These are phyloP conservation scores for Euplexia lucipara DNA, from an alignment of 2,888 invertebrate genomes.

Conservation along the genomic window DNA sequence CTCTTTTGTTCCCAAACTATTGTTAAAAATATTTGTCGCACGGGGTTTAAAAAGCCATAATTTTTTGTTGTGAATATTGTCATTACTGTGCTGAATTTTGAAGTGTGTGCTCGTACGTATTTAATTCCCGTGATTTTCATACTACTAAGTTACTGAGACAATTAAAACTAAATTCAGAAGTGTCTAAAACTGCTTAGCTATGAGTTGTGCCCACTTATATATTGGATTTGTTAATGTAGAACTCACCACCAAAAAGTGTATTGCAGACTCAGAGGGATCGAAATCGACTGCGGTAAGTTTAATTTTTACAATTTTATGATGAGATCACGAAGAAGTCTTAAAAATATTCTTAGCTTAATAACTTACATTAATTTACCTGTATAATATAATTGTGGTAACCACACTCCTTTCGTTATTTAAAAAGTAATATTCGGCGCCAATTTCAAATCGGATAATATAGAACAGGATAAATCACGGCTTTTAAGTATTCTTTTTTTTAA, in stretches of 20 bases:
- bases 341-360: slow-evolving; percentile 8
- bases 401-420: slow-evolving; percentile 8
- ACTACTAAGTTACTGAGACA: slow-evolving; percentile 7
- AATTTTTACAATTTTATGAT: slow-evolving; percentile 6
- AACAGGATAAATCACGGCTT: slow-evolving; percentile 9
- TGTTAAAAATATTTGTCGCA: slow-evolving; percentile 13
- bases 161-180: neutral
- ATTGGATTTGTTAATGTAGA: slow-evolving; percentile 1
- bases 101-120: slow-evolving; percentile 8
- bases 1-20: slow-evolving; percentile 9
- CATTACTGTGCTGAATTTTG: slow-evolving; percentile 7
- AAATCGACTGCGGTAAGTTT: slow-evolving; percentile 1
- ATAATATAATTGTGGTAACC: slow-evolving; percentile 7
- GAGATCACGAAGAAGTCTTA: slow-evolving; percentile 7
- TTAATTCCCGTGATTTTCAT: slow-evolving; percentile 6
- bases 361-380: slow-evolving; percentile 8
- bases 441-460: slow-evolving; percentile 8
- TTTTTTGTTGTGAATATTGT: slow-evolving; percentile 7
- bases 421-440: slow-evolving; percentile 8
- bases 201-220: slow-evolving; percentile 1
- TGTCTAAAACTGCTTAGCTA: slow-evolving; percentile 1
- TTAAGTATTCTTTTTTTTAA: slow-evolving; percentile 17
- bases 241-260: slow-evolving; percentile 1
- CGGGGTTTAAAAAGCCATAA: slow-evolving; percentile 6
- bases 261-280: slow-evolving; percentile 1